phyloP scores from a whole-genome alignment of 2,797 vertebrate species.

The Meriones psammophilus region DNA sequence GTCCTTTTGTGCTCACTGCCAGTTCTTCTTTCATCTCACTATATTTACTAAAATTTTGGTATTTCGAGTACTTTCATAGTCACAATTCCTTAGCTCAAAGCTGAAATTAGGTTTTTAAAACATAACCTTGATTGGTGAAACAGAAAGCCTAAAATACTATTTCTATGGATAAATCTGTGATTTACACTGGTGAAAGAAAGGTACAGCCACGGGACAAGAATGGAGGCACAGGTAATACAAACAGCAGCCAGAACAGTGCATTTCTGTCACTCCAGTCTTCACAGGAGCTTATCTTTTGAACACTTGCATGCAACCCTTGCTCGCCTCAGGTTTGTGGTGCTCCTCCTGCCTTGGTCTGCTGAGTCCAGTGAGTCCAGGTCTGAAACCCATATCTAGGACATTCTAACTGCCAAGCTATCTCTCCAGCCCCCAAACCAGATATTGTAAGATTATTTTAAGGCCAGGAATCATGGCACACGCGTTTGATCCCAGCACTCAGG shows the following conservation, averaged over 20 bases:
- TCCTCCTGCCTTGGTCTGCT: background rate
- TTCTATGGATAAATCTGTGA: background rate
- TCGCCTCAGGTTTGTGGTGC: background rate
- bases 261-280: slow-evolving; percentile 44
- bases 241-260: background rate
- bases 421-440: background rate
- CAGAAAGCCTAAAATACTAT: background rate
- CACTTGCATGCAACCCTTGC: background rate
- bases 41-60: slow-evolving; percentile 13
- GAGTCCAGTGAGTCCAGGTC: background rate
- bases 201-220: background rate
- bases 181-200: background rate
- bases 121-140: slow-evolving; percentile 6
- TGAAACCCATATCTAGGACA: background rate
- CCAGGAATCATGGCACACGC: no score
- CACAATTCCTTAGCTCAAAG: slow-evolving; percentile 47
- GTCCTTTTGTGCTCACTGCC: background rate
- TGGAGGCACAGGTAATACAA: slow-evolving; percentile 5
- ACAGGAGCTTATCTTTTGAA: background rate
- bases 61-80: slow-evolving; percentile 31
- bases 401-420: slow-evolving; percentile 38
- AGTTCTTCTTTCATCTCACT: slow-evolving; percentile 4
- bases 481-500: no score
- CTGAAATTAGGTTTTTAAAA: slow-evolving; percentile 45
- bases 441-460: background rate